These are phyloP conservation scores for Pocillopora grandis DNA, from an alignment of 92 coral and sea anemone genomes.

Conservation along the genomic window DNA sequence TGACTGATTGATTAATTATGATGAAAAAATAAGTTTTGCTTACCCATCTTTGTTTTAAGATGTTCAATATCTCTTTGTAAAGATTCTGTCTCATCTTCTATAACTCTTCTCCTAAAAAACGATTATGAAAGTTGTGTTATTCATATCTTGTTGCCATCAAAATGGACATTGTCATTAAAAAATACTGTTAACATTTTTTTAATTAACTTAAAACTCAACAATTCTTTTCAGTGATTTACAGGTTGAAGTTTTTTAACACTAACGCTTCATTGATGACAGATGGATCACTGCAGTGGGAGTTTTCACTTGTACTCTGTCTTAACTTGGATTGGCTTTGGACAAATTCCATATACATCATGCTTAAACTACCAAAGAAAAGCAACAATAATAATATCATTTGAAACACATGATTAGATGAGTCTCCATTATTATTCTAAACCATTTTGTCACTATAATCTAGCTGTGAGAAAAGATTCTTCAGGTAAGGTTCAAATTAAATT, in stretches of 20 bases:
- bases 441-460: no score
- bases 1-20: no score
- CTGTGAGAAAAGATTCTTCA: no score
- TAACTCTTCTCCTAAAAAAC: conserved; percentile 64
- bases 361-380: conserved; percentile 54
- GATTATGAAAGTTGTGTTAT: no score
- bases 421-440: no score
- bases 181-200: no score
- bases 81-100: conserved; percentile 75
- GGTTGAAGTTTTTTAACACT: not conserved
- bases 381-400: not conserved
- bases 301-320: conserved; percentile 51
- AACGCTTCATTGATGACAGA: conserved; percentile 60
- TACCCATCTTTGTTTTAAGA: conserved; percentile 72
- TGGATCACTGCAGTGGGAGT: conserved; percentile 39
- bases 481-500: no score
- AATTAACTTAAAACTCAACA: no score
- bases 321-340: conserved; percentile 68
- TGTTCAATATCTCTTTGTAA: conserved; percentile 78
- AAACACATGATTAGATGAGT: not conserved
- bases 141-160: no score
- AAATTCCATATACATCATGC: conserved; percentile 69
- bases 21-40: not conserved
- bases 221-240: no score
- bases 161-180: no score